phyloP scores from a whole-genome alignment of 1,140 invertebrate genomes.

The Cydia splendana region DNA sequence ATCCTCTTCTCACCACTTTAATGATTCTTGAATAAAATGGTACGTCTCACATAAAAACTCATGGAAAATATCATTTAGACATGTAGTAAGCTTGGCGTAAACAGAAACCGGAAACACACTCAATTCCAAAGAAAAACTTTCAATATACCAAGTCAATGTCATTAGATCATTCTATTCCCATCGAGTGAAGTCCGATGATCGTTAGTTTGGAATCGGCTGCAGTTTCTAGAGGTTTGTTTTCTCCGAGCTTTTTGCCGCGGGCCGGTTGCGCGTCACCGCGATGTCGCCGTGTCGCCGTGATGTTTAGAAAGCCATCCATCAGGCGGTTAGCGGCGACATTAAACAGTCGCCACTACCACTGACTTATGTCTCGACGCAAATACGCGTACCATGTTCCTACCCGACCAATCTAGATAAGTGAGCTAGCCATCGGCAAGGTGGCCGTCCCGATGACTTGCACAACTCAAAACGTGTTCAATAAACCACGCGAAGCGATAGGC shows the following conservation, averaged over 20 bases:
- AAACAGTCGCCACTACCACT: slow-evolving; percentile 48
- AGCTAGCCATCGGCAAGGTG: slow-evolving; percentile 16
- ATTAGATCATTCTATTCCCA: slow-evolving; percentile 17
- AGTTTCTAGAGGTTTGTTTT: slow-evolving; percentile 70
- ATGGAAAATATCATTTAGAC: neutral
- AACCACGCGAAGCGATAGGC: neutral
- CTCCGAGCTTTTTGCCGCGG: slow-evolving; percentile 66
- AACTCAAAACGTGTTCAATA: slow-evolving; percentile 10
- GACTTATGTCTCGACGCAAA: slow-evolving; percentile 51
- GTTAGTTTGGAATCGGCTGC: slow-evolving; percentile 54
- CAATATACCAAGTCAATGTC: neutral
- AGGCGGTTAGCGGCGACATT: slow-evolving; percentile 62
- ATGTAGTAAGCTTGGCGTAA: neutral
- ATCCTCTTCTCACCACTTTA: no score
- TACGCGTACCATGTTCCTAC: slow-evolving; percentile 33
- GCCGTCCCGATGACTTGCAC: slow-evolving; percentile 34
- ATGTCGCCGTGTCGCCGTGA: slow-evolving; percentile 48
- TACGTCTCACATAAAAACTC: no score
- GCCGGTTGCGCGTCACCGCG: slow-evolving; percentile 22
- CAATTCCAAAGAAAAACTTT: slow-evolving; percentile 12
- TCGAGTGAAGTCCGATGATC: neutral
- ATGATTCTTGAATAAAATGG: no score
- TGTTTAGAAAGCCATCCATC: slow-evolving; percentile 77
- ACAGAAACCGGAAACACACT: neutral
- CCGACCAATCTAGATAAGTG: slow-evolving; percentile 23